Evolutionary conservation across 2,113 vertebrate species (phyloP).

Genomic region (Boleophthalmus pectinirostris): DNA sequence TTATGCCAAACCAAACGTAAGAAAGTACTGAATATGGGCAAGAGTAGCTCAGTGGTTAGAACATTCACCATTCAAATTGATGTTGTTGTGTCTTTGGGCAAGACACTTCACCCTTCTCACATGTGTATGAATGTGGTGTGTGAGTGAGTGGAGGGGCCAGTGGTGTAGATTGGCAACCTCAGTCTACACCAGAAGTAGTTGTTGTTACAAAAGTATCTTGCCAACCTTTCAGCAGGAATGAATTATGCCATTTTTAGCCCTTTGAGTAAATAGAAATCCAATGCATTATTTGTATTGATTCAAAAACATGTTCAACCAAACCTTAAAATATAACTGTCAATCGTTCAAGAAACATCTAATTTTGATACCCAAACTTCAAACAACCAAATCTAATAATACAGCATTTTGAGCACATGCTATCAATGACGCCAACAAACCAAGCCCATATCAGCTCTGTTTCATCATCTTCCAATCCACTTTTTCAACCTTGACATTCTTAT

Average conservation of each 20-base stretch:
- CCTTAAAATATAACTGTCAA: background rate
- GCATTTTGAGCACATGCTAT: background rate
- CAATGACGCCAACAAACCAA: background rate
- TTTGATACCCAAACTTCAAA: background rate
- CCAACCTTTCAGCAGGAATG: too few species aligned
- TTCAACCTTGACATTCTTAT: background rate
- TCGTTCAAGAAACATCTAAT: background rate
- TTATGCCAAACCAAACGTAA: too few species aligned
- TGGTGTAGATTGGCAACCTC: background rate
- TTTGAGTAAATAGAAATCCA: background rate
- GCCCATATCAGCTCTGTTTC: background rate
- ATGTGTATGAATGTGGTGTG: background rate
- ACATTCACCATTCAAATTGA: too few species aligned
- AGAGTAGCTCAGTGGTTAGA: too few species aligned
- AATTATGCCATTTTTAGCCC: background rate
- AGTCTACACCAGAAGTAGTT: background rate
- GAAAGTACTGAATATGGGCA: too few species aligned
- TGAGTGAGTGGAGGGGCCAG: background rate
- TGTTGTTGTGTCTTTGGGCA: background rate
- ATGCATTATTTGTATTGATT: background rate
- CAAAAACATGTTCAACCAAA: background rate
- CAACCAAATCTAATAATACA: background rate
- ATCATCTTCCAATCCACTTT: background rate
- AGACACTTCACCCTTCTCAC: background rate
- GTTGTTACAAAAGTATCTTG: background rate